Evolutionary conservation across 2,888 invertebrate species (phyloP).

Genomic region (Ophioninae sp.): DNA sequence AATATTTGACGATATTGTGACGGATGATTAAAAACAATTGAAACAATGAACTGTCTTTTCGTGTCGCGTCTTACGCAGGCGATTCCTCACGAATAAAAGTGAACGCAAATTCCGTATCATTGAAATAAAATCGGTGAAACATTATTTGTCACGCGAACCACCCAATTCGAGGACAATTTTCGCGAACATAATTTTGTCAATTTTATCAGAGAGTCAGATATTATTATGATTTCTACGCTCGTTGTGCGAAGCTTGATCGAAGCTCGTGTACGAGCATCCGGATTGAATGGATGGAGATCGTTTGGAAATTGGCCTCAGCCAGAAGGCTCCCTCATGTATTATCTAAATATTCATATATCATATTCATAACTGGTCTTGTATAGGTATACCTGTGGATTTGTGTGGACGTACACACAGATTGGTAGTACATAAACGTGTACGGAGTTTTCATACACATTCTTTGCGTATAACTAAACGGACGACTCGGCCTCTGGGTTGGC

Average conservation of each 20-base stretch:
- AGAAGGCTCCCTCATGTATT: constrained; percentile 15
- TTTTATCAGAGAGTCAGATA: background rate
- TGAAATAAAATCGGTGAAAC: background rate
- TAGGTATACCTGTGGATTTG: background rate
- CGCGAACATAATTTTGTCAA: background rate
- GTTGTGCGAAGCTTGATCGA: background rate
- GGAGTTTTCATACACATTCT: constrained; percentile 23
- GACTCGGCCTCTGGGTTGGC: constrained; percentile 59
- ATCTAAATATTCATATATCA: constrained; percentile 31
- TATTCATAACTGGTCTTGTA: constrained; percentile 11
- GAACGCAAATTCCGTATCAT: background rate
- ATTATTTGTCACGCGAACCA: background rate
- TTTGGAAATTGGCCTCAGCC: constrained; percentile 31
- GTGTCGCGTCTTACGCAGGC: background rate
- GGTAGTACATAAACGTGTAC: constrained; percentile 6
- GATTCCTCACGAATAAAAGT: background rate
- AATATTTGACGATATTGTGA: too few relatives aligned
- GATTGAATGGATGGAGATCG: constrained; percentile 26
- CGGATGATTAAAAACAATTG: too few relatives aligned
- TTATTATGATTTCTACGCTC: background rate
- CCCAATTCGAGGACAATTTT: background rate
- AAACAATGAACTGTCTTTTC: too few relatives aligned
- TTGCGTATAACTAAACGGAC: constrained; percentile 54
- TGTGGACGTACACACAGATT: constrained; percentile 32
- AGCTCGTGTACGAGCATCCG: constrained; percentile 3